Percentiles rank a stretch among this genome's conserved stretches.
These are phyloP conservation scores for Malurus elegans DNA, from an alignment of 2,113 vertebrate genomes.

Conservation along the genomic window DNA sequence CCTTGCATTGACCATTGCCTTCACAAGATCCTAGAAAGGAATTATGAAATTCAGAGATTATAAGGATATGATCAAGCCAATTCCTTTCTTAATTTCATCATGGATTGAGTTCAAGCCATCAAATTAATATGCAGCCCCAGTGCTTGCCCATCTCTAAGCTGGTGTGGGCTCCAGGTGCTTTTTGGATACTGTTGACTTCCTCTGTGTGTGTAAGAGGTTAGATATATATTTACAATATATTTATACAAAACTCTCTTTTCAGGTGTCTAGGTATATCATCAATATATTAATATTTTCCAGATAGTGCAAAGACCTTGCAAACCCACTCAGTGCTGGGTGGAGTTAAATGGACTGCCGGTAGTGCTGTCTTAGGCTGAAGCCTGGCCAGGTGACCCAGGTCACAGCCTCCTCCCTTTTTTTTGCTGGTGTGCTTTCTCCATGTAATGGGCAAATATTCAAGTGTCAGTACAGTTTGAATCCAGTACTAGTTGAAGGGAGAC, in stretches of 20 bases:
- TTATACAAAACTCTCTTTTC: not conserved
- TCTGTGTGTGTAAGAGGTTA: not conserved
- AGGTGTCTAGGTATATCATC: not conserved
- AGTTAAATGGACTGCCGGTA: not conserved
- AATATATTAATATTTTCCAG: not conserved
- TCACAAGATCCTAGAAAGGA: not conserved
- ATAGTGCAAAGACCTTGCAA: not conserved
- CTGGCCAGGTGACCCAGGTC: not conserved
- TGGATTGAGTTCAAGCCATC: not conserved
- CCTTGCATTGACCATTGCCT: not conserved
- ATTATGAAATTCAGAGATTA: not conserved
- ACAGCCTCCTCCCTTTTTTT: not conserved
- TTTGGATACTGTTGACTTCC: not conserved
- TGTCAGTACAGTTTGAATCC: too few species aligned
- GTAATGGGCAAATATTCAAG: too few species aligned
- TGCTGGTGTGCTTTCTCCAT: not conserved
- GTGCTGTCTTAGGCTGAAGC: not conserved
- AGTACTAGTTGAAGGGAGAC: not conserved
- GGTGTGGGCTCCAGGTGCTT: not conserved
- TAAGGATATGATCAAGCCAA: not conserved
- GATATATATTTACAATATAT: not conserved
- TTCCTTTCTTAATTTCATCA: not conserved
- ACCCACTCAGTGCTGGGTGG: rapidly evolving
- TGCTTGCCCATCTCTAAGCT: not conserved
- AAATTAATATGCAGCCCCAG: rapidly evolving